These are phyloP conservation scores for Andrena minutula DNA, from an alignment of 2,888 invertebrate species.

Conservation along the genomic window DNA sequence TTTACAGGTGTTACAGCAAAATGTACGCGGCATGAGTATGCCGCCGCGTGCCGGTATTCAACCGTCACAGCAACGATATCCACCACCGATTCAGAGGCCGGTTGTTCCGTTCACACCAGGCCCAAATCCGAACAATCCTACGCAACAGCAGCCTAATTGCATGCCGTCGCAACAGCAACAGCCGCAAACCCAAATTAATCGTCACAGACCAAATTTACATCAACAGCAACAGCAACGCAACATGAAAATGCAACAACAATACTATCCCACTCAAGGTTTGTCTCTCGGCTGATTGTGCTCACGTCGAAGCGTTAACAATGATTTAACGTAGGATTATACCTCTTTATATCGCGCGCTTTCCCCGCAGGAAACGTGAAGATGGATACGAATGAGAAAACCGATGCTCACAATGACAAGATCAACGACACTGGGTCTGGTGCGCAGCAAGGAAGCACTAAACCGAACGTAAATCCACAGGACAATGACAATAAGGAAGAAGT, in stretches of 20 bases:
- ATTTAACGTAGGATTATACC: background rate
- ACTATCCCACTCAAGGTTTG: slow-evolving; percentile 86
- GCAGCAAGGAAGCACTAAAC: slow-evolving; percentile 79
- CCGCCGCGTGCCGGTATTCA: slow-evolving; percentile 82
- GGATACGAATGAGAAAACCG: slow-evolving; percentile 82
- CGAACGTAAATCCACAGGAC: slow-evolving; percentile 81
- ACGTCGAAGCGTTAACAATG: background rate
- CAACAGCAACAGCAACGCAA: slow-evolving; percentile 83
- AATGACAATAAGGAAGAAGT: slow-evolving; percentile 83
- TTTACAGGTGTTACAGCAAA: slow-evolving; percentile 80
- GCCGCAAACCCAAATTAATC: slow-evolving; percentile 74
- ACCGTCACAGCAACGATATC: slow-evolving; percentile 84
- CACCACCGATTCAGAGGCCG: slow-evolving; percentile 86
- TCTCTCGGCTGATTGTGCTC: background rate
- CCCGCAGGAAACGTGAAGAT: slow-evolving; percentile 82
- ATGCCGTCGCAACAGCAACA: slow-evolving; percentile 82
- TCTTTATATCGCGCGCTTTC: background rate
- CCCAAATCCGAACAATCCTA: slow-evolving; percentile 83
- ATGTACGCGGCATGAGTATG: slow-evolving; percentile 84
- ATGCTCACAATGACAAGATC: slow-evolving; percentile 83
- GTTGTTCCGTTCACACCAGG: slow-evolving; percentile 86
- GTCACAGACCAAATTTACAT: slow-evolving; percentile 80
- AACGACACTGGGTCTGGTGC: slow-evolving; percentile 78
- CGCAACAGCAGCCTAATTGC: slow-evolving; percentile 82
- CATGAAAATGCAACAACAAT: slow-evolving; percentile 85